Percentiles rank a stretch among this genome's conserved stretches.
Conservation (phyloP, 2,888 invertebrate species). For the Gari tellinella region DNA sequence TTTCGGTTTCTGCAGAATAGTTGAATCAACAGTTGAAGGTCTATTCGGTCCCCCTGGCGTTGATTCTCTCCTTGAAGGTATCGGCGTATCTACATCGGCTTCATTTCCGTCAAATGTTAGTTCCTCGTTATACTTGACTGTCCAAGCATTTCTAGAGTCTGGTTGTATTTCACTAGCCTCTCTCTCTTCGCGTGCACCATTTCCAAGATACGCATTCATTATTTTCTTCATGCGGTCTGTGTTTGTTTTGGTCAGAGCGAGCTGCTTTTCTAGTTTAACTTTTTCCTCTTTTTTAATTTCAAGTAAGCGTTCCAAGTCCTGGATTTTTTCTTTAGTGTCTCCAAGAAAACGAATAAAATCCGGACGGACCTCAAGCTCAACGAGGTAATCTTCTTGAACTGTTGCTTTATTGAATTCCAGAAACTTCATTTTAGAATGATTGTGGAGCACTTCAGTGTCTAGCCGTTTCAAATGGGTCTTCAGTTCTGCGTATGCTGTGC, state of each 20-base stretch:
- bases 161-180: too few relatives aligned
- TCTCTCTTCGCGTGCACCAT: not conserved
- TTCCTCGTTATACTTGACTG: too few relatives aligned
- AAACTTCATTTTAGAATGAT: slow-evolving; percentile 68
- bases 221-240: slow-evolving; percentile 66
- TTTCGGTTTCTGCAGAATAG: too few relatives aligned
- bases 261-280: slow-evolving; percentile 65
- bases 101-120: too few relatives aligned
- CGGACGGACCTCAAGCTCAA: slow-evolving; percentile 76
- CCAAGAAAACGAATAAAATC: slow-evolving; percentile 76
- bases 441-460: slow-evolving; percentile 62
- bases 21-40: too few relatives aligned
- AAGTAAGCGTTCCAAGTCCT: slow-evolving; percentile 57
- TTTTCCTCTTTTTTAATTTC: slow-evolving; percentile 61
- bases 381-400: slow-evolving; percentile 72
- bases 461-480: slow-evolving; percentile 50
- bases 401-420: slow-evolving; percentile 73
- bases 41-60: too few relatives aligned
- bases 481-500: slow-evolving; percentile 51
- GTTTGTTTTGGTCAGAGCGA: slow-evolving; percentile 69
- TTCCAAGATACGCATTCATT: slow-evolving; percentile 64
- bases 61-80: too few relatives aligned
- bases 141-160: too few relatives aligned
- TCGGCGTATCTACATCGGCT: too few relatives aligned
- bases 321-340: slow-evolving; percentile 68